A percentile compares a stretch with the other conserved stretches of the same genome.
Conservation (phyloP, 1,140 invertebrate species). For the Pseudomyrmex cubaensis region DNA sequence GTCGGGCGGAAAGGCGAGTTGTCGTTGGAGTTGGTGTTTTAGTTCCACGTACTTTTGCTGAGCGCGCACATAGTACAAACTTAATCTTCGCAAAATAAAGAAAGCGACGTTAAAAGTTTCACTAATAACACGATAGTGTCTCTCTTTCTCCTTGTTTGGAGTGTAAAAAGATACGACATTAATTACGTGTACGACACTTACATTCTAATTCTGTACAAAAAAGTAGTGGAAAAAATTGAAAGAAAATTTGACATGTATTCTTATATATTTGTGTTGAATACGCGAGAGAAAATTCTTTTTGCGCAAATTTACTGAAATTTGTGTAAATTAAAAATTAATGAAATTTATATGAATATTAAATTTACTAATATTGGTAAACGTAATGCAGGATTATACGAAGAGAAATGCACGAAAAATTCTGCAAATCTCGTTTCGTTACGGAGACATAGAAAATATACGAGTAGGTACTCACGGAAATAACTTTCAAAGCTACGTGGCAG, state of each 20-base stretch:
- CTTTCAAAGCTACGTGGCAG: conserved; percentile 43
- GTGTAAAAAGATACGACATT: conserved; percentile 1
- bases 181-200: conserved; percentile 18
- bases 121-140: background rate
- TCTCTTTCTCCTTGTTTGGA: background rate
- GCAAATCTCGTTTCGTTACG: conserved; percentile 18
- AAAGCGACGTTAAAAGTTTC: conserved; percentile 37
- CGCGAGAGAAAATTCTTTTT: background rate
- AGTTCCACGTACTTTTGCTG: conserved; percentile 9
- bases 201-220: background rate
- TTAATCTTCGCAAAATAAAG: conserved; percentile 47
- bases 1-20: background rate
- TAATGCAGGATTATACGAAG: conserved; percentile 10
- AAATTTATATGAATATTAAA: conserved; percentile 2
- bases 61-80: background rate
- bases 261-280: background rate
- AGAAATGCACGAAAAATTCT: conserved; percentile 18
- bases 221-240: background rate
- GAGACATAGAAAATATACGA: conserved; percentile 9
- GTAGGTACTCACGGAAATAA: conserved; percentile 38
- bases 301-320: background rate
- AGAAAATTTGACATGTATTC: background rate
- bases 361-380: background rate
- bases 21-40: conserved; percentile 39
- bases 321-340: background rate